These are phyloP conservation scores for Tridacna crocea DNA, from an alignment of 2,888 invertebrate genomes.

Conservation along the genomic window DNA sequence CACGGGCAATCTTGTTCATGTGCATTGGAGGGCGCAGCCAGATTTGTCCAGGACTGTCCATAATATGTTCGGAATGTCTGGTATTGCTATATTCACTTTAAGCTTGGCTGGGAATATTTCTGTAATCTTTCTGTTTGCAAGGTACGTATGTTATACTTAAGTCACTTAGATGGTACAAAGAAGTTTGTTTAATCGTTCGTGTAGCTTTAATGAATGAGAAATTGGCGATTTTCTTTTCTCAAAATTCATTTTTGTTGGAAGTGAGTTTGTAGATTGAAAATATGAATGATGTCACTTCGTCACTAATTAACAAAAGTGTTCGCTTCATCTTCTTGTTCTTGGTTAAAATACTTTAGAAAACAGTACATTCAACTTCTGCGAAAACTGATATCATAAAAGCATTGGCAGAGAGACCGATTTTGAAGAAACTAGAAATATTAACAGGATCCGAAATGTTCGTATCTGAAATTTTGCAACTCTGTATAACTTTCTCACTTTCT, in stretches of 20 bases:
- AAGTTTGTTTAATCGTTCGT: neutral
- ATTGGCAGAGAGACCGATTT: too few species aligned
- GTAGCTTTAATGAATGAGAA: neutral
- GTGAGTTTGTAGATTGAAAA: neutral
- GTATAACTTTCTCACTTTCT: too few species aligned
- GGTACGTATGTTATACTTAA: neutral
- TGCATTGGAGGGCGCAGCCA: constrained; percentile 12
- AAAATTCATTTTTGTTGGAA: neutral
- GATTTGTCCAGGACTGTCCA: constrained; percentile 18
- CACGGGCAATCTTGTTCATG: neutral
- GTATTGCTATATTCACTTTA: constrained; percentile 11
- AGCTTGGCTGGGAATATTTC: constrained; percentile 24
- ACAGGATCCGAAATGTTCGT: too few species aligned
- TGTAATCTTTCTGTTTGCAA: constrained; percentile 30
- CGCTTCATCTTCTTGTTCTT: too few species aligned
- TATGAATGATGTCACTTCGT: too few species aligned
- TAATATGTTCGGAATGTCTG: constrained; percentile 4
- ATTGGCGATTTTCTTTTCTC: neutral
- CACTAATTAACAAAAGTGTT: too few species aligned
- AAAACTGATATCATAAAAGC: too few species aligned
- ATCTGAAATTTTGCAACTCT: too few species aligned
- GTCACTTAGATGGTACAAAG: neutral
- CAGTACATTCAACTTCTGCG: too few species aligned
- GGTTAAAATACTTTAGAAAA: too few species aligned
- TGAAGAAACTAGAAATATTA: too few species aligned